phyloP scores from a whole-genome alignment of 2,797 vertebrate species.

The Echiichthys vipera region DNA sequence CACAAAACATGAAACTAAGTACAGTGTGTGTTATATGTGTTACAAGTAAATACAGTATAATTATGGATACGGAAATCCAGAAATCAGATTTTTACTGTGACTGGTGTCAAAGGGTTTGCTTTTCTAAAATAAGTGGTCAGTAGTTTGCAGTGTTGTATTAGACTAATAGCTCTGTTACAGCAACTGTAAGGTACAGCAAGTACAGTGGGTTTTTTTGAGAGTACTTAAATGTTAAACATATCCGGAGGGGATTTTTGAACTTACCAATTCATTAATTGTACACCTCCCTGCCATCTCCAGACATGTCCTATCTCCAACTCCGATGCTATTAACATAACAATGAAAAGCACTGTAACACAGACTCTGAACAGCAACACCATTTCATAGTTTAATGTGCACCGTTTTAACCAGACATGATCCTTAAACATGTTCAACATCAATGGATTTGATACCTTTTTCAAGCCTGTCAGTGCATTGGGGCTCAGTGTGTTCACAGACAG shows the following conservation, averaged over 20 bases:
- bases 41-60: not conserved
- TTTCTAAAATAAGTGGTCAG: too few species aligned
- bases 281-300: not conserved
- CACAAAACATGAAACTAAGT: not conserved
- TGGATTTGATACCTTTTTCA: not conserved
- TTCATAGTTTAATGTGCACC: not conserved
- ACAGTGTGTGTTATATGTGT: not conserved
- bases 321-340: not conserved
- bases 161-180: too few species aligned
- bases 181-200: too few species aligned
- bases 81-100: too few species aligned
- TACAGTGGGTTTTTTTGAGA: too few species aligned
- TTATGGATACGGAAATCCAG: not conserved
- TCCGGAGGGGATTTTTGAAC: not conserved
- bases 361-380: not conserved
- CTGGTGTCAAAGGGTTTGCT: too few species aligned
- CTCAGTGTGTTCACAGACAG: not conserved
- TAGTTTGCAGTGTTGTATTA: too few species aligned
- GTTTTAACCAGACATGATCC: not conserved
- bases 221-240: not conserved
- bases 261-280: not conserved
- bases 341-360: not conserved
- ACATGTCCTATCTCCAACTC: not conserved
- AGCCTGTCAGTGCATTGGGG: not conserved
- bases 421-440: not conserved